Evolutionary conservation across 2,797 vertebrate genomes (phyloP), one percentile per base, ranked within the genome.

Genomic region (Lates japonicus): DNA sequence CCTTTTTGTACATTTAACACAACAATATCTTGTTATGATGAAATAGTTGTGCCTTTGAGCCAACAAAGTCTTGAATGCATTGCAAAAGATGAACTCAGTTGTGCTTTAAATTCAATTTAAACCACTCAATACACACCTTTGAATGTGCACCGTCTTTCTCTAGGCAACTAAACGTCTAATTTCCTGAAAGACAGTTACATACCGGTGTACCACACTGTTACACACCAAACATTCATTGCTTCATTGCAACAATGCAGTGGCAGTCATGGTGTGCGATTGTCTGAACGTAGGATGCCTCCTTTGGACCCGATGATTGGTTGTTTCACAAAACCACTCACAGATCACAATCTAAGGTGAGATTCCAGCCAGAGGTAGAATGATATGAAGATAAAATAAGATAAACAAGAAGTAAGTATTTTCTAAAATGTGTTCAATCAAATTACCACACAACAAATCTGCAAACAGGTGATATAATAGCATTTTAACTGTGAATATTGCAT

Each of bases 101-200:
- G 3, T 20, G 8, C 39, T 60, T 63, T 64, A 6, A 68, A 70
- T 66, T 46, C 1, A 33, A 3, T 46, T 55, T 31, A 42, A 76
- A 46, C 33, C 37, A 42, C 58, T 68, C 14, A 44, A 12, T 35
- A 17, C 67, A 75, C 46, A 80, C 54, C 54, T 51, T 49, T 52
- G 22, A 60, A 46, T n/a, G 31, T 70, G 63, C 11, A 67, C 22
- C 20, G 22, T 69, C 57, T 71, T 51, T 37, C 0, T 57, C 52
- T 1, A 17, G 49, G 48, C 67, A 64, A 64, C 67, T 41, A 20
- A 88, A 83, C 75, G 0, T 76, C 65, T 85, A 17, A 86, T 88
- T 76, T 86, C 59, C 52, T 70, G 13, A 72, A 73, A 79, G 76
- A 81, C 84, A 86, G 72, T 83, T 55, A 55, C 22, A 86, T 62